phyloP scores from a whole-genome alignment of 2,113 vertebrate species.

The Ictalurus furcatus region DNA sequence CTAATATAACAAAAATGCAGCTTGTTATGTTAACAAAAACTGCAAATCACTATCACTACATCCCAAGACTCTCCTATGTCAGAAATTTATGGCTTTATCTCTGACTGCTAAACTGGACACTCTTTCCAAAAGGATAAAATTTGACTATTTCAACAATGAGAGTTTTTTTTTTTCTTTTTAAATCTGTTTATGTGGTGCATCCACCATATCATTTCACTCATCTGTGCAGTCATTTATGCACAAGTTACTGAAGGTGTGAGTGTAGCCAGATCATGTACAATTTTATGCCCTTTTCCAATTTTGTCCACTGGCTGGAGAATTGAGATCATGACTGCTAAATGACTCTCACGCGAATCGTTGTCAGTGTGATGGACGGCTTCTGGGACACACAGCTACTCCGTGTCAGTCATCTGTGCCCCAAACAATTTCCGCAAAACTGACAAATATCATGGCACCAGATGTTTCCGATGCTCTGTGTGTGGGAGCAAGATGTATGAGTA shows the following conservation, averaged over 20 bases:
- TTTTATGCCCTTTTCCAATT: slow-evolving; percentile 17
- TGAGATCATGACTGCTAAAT: slow-evolving; percentile 48
- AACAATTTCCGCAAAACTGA: slow-evolving; percentile 48
- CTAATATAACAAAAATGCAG: not conserved
- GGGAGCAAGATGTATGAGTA: slow-evolving; percentile 60
- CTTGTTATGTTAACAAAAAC: not conserved
- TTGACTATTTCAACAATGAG: not conserved
- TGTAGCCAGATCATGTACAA: not conserved
- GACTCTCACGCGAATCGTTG: slow-evolving; percentile 41
- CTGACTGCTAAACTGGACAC: not conserved
- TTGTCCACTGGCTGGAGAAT: slow-evolving; percentile 39
- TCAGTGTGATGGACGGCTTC: slow-evolving; percentile 33
- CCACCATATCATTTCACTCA: not conserved
- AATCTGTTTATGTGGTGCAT: not conserved
- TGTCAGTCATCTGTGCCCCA: slow-evolving; percentile 33
- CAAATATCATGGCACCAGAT: slow-evolving; percentile 38
- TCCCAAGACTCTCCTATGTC: not conserved
- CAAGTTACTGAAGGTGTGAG: not conserved
- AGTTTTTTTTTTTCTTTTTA: not conserved
- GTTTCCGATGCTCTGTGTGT: slow-evolving; percentile 50
- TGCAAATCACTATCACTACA: not conserved
- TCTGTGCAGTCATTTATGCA: not conserved
- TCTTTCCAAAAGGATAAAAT: not conserved
- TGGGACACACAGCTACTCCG: slow-evolving; percentile 26
- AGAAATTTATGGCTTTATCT: not conserved